Evolutionary conservation across 2,797 vertebrate genomes (phyloP), one percentile per base, ranked within the genome.

Genomic region (Falco cherrug): DNA sequence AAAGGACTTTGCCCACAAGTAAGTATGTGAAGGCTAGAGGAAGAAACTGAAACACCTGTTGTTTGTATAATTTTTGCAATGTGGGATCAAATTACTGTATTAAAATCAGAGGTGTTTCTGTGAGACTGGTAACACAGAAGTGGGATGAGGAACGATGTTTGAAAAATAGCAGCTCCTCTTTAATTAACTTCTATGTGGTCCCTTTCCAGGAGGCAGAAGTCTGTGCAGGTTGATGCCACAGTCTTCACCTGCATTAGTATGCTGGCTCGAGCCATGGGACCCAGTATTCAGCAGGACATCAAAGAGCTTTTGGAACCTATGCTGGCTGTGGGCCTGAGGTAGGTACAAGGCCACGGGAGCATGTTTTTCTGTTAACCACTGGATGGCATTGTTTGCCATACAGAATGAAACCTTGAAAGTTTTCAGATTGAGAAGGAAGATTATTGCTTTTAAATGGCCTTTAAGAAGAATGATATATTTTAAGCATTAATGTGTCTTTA

Each of bases 1-100:
- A 5, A 99, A 99, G 96, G 99, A 99, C 96, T 99, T 99, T 84
- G 99, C 99, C 64, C 99, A 99, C 97, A 99, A 99, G 99, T 99
- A 94, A 98, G 99, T 94, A 20, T 28, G 13, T 47, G 47, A 37
- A 67, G 16, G 25, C 63, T 75, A 17, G 73, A 85, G 60, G 43
- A 68, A 77, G 41, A 56, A 83, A 74, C 28, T 60, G 35, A 84
- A 87, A 53, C 37, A 11, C 29, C 45, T 57, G 7, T 22, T 87
- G 19, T 73, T 89, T 19, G 4, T 68, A 3, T 65, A 17, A 24
- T 28, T 82, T 78, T 74, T 67, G 22, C 69, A 39, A 56, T 54
- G 4, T 29, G 50, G 20, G 28, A 48, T 93, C n/a, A 57, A 84
- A 33, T 37, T 48, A 13, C 16, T 68, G 1, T 43, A 7, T 81